Evolutionary conservation across 1,140 invertebrate species (phyloP), one percentile per base, ranked within the genome.

Genomic region (Plodia interpunctella): DNA sequence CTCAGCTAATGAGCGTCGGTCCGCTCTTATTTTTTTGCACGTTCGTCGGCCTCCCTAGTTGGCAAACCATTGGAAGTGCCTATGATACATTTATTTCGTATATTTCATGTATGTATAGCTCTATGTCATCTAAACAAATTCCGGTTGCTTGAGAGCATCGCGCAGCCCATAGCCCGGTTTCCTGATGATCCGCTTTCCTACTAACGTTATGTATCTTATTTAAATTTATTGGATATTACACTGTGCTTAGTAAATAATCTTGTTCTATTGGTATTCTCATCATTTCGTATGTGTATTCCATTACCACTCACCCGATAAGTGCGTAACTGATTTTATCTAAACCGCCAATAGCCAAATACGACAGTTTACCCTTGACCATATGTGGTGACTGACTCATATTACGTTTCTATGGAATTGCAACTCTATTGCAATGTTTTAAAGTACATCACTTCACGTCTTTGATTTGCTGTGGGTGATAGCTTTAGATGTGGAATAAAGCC

Each of bases 341-440:
- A 62, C 50, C 57, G 55, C 62, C 55, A 70, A 68, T 69, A 35
- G 49, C 66, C 66, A 66, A 59, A 72, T 66, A 72, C 19, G 66
- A 66, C 59, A 21, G 51, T 53, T 20, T 60, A 56, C 59, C 62
- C 55, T 66, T 63, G 55, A 35, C 62, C 62, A 62, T 64, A 71
- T 53, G 58, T 49, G 65, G 50, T 55, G 28, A 44, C 55, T 68
- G 62, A 67, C 59, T 70, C 67, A 55, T 21, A 11, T 38, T 19
- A 50, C 20, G 25, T 9, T 21, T 25, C 11, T 0, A n/a, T 13
- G 20, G 21, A 53, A 28, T n/a, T 6, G 13, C 13, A 53, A 21
- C 51, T 53, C 17, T 53, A 21, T 53, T 53, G 19, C 51, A 28
- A 21, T 53, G 51, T 13, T 8, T 25, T 53, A 28, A 13, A 53